These are phyloP conservation scores for Sepiola atlantica DNA, from an alignment of 2,888 invertebrate species.

Conservation along the genomic window DNA sequence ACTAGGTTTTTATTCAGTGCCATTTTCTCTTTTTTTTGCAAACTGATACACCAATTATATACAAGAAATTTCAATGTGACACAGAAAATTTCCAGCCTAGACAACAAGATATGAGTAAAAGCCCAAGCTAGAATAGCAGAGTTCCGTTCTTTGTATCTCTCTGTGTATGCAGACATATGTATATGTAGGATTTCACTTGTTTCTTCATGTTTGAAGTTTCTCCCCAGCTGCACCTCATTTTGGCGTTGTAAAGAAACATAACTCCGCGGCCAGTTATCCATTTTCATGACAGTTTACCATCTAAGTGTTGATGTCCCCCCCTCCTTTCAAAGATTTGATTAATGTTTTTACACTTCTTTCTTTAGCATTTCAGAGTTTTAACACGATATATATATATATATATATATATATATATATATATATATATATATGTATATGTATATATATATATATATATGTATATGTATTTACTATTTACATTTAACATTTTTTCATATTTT, in stretches of 20 bases:
- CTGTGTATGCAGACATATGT: too few relatives aligned
- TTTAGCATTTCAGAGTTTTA: background rate
- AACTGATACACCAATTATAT: background rate
- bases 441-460: too few relatives aligned
- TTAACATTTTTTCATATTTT: too few relatives aligned
- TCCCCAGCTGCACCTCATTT: conserved; percentile 1
- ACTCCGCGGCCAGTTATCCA: background rate
- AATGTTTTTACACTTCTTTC: background rate
- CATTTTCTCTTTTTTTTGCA: background rate
- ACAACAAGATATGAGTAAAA: conserved; percentile 10
- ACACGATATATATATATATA: too few relatives aligned
- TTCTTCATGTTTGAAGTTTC: background rate
- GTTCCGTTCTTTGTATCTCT: background rate
- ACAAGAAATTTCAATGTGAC: background rate
- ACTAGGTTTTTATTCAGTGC: background rate
- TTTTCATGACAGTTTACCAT: background rate
- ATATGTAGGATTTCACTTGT: too few relatives aligned
- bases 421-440: too few relatives aligned
- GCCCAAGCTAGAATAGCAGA: background rate
- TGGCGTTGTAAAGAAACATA: conserved; percentile 4
- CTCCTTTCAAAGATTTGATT: conserved; percentile 6
- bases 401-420: too few relatives aligned
- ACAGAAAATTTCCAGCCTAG: background rate
- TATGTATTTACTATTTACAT: too few relatives aligned
- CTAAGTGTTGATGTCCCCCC: background rate